A percentile compares a stretch with the other conserved stretches of the same genome.
These are phyloP conservation scores for Ibycter americanus DNA, from an alignment of 2,797 vertebrate species.

Conservation along the genomic window DNA sequence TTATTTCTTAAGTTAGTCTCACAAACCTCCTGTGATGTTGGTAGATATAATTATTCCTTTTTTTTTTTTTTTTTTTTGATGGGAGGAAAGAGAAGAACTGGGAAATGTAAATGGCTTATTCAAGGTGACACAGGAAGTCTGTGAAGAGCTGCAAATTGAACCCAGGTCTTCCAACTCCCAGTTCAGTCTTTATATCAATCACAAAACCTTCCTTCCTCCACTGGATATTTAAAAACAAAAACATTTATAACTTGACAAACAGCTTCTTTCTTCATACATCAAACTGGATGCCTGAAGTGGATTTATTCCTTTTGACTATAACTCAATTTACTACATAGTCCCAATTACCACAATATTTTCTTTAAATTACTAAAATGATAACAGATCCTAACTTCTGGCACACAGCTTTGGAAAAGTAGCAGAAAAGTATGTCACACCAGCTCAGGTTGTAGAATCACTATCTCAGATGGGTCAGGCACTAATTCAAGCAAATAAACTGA, in stretches of 20 bases:
- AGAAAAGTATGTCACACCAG: neutral
- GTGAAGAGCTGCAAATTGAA: conserved; percentile 55
- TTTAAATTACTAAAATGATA: neutral
- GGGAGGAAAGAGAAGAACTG: conserved; percentile 19
- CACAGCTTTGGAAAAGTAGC: neutral
- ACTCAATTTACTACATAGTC: neutral
- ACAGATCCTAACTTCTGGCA: neutral
- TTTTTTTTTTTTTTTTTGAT: neutral
- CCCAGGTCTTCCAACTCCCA: conserved; percentile 46
- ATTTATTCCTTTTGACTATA: neutral
- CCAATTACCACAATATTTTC: neutral
- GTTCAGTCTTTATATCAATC: conserved; percentile 33
- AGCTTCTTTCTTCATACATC: neutral
- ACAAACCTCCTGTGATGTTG: neutral
- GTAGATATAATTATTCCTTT: neutral
- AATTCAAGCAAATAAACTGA: neutral
- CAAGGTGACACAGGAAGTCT: conserved; percentile 59
- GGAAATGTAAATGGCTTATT: conserved; percentile 44
- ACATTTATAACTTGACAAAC: neutral
- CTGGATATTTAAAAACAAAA: conserved; percentile 12
- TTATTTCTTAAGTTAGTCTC: neutral
- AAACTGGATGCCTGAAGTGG: neutral
- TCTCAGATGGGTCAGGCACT: neutral
- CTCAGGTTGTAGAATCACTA: neutral
- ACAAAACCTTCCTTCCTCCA: conserved; percentile 49